phyloP scores from a whole-genome alignment of 2,113 vertebrate species.

The Periophthalmus modestus region DNA sequence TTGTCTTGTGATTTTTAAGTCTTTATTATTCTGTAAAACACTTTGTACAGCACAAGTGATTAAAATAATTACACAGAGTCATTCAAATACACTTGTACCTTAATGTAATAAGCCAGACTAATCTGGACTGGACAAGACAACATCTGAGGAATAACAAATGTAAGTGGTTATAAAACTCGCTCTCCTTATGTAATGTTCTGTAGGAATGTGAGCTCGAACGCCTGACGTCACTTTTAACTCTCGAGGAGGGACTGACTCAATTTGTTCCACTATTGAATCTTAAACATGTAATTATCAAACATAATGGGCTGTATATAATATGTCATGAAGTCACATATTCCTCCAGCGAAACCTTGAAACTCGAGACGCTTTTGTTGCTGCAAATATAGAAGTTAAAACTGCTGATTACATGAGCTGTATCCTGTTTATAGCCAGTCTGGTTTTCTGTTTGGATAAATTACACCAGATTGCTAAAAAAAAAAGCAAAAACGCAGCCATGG shows the following conservation, averaged over 20 bases:
- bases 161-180: background rate
- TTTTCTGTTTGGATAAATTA: conserved; percentile 60
- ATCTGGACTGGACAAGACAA: background rate
- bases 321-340: conserved; percentile 65
- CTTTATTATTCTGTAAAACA: too few species aligned
- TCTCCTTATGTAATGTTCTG: background rate
- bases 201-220: conserved; percentile 27
- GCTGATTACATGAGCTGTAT: conserved; percentile 84
- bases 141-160: background rate
- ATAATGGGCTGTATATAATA: conserved; percentile 63
- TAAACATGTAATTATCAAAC: conserved; percentile 59
- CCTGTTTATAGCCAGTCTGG: conserved; percentile 82
- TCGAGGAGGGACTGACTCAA: conserved; percentile 61
- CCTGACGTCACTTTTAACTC: conserved; percentile 54
- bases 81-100: too few species aligned
- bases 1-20: too few species aligned
- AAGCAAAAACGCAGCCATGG: too few species aligned
- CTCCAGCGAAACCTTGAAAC: conserved; percentile 20
- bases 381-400: conserved; percentile 82
- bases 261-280: conserved; percentile 62
- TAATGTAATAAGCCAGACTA: too few species aligned
- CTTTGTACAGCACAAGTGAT: too few species aligned
- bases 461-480: conserved; percentile 74
- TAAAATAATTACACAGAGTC: too few species aligned
- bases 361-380: conserved; percentile 54